Base-by-base conservation (phyloP, 2,888 invertebrate species). In the Eudasyphora cyanicolor region DNA sequence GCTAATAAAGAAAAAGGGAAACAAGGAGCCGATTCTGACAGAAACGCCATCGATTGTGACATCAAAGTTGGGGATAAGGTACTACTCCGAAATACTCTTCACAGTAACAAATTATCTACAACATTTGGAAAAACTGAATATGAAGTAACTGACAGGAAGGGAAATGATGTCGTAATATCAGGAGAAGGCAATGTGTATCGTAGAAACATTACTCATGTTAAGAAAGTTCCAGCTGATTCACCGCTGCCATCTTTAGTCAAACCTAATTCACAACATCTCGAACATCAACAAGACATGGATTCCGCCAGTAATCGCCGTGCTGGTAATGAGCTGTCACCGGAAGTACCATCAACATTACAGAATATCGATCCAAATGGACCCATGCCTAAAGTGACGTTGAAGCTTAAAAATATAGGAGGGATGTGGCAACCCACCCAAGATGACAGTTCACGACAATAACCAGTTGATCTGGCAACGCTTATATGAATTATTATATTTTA, bases 1-100 rank as follows among this genome's bases (percentile, higher is more conserved):
- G 21, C 76, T 49, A 81, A 79, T 27, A 85, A 85, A 73, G 74
- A 82, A 78, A 82, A n/a, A 67, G 80, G 82, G 10, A 82, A 67
- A 62, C 29, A 79, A 24, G 78, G 17, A 49, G 83, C 62, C 21
- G 82, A 83, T 35, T 54, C 19, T 49, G 73, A 57, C 51, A 54
- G 78, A n/a, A 1, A 69, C 69, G 14, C 82, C 12, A 82, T 64
- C 51, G 54, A 79, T 8, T 60, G 12, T 19, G 69, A 81, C n/a
- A 76, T 84, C 49, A 19, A 45, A 12, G 76, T 74, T 3, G 77
- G 82, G 14, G 78, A 82, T 24, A 80, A 73, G 8, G 80, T 73
- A 8, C 17, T 85, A 27, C 29, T 70, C n/a, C 57, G 62, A 10
- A 85, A 80, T 62, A 64, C 76, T 6, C 32, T 80, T 38, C 76